Evolutionary conservation across 2,113 vertebrate species (phyloP).

Genomic region (Ammodytes marinus): DNA sequence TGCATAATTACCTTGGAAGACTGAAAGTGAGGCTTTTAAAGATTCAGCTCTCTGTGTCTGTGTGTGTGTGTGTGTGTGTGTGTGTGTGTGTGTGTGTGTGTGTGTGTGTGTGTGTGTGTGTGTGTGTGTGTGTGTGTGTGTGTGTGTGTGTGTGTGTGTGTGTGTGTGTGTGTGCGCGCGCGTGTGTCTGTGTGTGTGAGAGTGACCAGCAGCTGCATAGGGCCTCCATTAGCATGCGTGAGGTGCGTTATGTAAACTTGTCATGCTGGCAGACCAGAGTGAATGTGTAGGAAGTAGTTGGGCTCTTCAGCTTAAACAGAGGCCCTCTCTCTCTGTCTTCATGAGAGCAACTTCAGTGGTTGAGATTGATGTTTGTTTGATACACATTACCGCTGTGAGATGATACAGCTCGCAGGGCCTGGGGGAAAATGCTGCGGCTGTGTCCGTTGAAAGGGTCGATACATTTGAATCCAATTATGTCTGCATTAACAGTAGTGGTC

Average conservation of each 20-base stretch:
- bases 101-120: slow-evolving; percentile 35
- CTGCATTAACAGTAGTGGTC: slow-evolving; percentile 22
- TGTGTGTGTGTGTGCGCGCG: slow-evolving; percentile 32
- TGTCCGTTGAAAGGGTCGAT: slow-evolving; percentile 43
- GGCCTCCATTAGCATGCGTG: slow-evolving; percentile 81
- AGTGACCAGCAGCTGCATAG: slow-evolving; percentile 77
- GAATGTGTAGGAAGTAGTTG: slow-evolving; percentile 65
- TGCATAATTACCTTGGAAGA: slow-evolving; percentile 74
- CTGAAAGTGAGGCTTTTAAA: slow-evolving; percentile 70
- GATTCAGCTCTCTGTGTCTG: slow-evolving; percentile 36
- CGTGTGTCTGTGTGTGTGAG: slow-evolving; percentile 43
- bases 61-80: slow-evolving; percentile 35
- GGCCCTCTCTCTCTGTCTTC: slow-evolving; percentile 58
- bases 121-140: slow-evolving; percentile 36
- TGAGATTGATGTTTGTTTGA: slow-evolving; percentile 58
- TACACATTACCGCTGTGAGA: slow-evolving; percentile 38
- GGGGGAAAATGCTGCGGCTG: slow-evolving; percentile 40
- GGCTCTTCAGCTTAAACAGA: slow-evolving; percentile 53
- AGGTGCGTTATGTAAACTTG: slow-evolving; percentile 78
- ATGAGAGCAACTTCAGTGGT: slow-evolving; percentile 51
- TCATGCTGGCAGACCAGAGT: slow-evolving; percentile 65
- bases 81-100: slow-evolving; percentile 32
- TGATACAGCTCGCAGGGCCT: slow-evolving; percentile 15
- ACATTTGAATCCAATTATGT: slow-evolving; percentile 49
- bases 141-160: slow-evolving; percentile 46